Base-by-base conservation (phyloP, 1,140 invertebrate genomes). In the Tetramorium parvispinum region DNA sequence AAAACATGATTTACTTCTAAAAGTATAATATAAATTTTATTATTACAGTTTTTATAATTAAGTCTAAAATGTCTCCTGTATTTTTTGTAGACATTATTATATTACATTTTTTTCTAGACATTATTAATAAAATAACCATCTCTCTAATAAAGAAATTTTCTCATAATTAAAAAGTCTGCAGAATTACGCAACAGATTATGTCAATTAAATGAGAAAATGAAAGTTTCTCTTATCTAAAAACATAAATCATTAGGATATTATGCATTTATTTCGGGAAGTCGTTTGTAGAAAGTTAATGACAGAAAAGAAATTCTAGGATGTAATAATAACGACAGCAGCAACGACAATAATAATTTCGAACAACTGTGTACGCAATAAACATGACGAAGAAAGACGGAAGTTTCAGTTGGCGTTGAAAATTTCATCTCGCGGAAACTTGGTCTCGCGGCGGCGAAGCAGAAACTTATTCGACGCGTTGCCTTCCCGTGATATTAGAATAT, bases 371-470 rank as follows among this genome's bases (percentile, higher is more conserved):
- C 66, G 79, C 79, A 59, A 75, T 83, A 83, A 83, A 83, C 79
- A 73, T 49, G 24, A 49, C 53, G 53, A 59, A 61, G n/a, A 51
- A 32, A 55, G 49, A 86, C n/a, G 46, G 43, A 70, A 83, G 79
- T 77, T 55, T 27, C n/a, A 46, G 49, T 55, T 11, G 46, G 59
- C 57, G 66, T 43, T 59, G 87, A 88, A 87, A 82, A 86, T 89
- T 89, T 53, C 57, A 85, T 85, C 59, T 66, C 66, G 46, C 51
- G 21, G 59, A 49, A 86, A 89, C 75, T 89, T 81, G 61, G 51
- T 79, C 61, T 46, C 85, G 21, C 66, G 51, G 51, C 59, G 21
- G 37, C 68, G 77, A 81, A 57, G 49, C 8, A 32, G 57, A 57
- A 75, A 85, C 59, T 79, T 77, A 76, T 53, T 85, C 57, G 32